Conservation (phyloP, 1,140 invertebrate genomes). For the Sogatella furcifera region DNA sequence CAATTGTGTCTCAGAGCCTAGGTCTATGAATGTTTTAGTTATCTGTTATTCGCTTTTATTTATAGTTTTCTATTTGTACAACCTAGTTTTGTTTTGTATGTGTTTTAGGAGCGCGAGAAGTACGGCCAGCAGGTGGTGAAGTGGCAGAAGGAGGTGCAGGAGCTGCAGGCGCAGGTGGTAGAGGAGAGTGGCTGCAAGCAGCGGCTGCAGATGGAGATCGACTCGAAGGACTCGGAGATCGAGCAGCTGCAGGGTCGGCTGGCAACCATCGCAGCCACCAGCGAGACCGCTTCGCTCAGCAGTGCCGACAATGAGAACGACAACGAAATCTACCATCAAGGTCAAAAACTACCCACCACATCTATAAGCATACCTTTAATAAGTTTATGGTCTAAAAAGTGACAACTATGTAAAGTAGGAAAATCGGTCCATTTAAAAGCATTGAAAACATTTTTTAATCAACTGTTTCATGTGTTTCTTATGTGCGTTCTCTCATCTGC, state of each 20-base stretch:
- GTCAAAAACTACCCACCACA: too few relatives aligned
- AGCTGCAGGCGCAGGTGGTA: constrained; percentile 57
- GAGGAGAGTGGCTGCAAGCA: constrained; percentile 59
- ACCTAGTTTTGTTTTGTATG: constrained; percentile 7
- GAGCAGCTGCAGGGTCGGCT: constrained; percentile 82
- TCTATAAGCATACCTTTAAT: too few relatives aligned
- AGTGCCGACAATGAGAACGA: constrained; percentile 81
- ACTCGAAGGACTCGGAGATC: constrained; percentile 92
- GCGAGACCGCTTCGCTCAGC: constrained; percentile 81
- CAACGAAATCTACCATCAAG: constrained; percentile 46
- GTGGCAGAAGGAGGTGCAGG: constrained; percentile 75
- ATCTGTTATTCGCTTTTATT: too few relatives aligned
- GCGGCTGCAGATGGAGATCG: constrained; percentile 87
- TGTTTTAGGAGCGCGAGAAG: constrained; percentile 86
- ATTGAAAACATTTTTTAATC: too few relatives aligned
- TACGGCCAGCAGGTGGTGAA: constrained; percentile 77
- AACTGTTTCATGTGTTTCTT: too few relatives aligned
- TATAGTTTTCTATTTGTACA: too few relatives aligned
- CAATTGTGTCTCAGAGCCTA: too few relatives aligned
- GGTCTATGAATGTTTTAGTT: too few relatives aligned
- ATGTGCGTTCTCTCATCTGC: too few relatives aligned
- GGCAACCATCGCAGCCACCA: constrained; percentile 39
- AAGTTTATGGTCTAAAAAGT: too few relatives aligned
- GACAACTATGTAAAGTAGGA: too few relatives aligned
- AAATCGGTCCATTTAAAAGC: too few relatives aligned